A percentile compares a stretch with the other conserved stretches of the same genome.
These are phyloP conservation scores for Lacerta viridis DNA, from an alignment of 2,797 vertebrate genomes.

Conservation along the genomic window DNA sequence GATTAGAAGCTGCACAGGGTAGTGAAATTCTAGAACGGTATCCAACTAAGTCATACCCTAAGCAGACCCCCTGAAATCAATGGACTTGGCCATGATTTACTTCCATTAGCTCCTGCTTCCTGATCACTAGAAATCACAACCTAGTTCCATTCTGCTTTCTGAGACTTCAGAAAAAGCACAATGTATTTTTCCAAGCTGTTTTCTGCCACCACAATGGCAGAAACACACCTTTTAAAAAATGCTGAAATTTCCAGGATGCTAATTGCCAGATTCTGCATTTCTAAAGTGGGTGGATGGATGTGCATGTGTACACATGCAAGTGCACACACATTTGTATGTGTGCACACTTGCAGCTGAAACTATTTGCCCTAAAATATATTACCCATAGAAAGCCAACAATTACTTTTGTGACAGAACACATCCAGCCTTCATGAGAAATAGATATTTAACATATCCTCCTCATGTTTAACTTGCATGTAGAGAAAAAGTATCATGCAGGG, in stretches of 20 bases:
- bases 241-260: neutral
- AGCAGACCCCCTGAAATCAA: neutral
- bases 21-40: neutral
- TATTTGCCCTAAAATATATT: neutral
- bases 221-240: neutral
- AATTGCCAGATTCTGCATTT: neutral
- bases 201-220: neutral
- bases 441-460: neutral
- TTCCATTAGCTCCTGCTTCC: neutral
- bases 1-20: neutral
- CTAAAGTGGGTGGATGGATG: too few relatives aligned
- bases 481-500: neutral
- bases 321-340: too few relatives aligned
- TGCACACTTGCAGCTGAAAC: neutral
- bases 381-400: neutral
- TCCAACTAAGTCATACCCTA: neutral
- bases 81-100: neutral
- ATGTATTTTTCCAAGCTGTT: neutral
- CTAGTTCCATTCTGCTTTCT: neutral
- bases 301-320: too few relatives aligned
- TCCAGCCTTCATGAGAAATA: neutral
- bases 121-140: neutral
- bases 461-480: conserved; percentile 4
- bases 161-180: neutral
- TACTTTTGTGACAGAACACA: neutral